These are phyloP conservation scores for Pica pica DNA, from an alignment of 2,113 vertebrate genomes.

Conservation along the genomic window DNA sequence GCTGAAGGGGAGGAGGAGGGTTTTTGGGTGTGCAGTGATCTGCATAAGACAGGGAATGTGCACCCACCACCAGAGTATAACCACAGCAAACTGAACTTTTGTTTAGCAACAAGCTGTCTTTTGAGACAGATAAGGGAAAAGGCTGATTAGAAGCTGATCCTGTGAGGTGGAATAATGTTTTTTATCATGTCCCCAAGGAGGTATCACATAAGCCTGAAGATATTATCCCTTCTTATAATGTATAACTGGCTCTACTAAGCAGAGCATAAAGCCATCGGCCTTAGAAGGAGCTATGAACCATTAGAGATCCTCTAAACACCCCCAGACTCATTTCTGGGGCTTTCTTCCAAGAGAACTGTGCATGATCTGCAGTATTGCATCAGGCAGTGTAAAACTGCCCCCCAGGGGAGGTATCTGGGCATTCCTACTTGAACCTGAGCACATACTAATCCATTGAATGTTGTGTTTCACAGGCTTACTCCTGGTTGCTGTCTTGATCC, in stretches of 20 bases:
- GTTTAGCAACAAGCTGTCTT: not conserved
- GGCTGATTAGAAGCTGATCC: not conserved
- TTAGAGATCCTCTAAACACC: not conserved
- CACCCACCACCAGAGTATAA: not conserved
- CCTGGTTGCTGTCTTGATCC: too few species aligned
- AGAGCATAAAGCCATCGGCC: not conserved
- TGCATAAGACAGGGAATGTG: not conserved
- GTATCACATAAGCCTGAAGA: not conserved
- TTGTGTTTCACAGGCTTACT: not conserved
- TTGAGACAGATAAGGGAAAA: not conserved
- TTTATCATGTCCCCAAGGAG: not conserved
- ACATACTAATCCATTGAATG: not conserved
- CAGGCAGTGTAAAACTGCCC: not conserved
- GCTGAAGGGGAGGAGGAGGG: rapidly evolving
- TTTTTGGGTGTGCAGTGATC: not conserved
- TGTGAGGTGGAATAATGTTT: not conserved
- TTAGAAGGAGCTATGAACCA: not conserved
- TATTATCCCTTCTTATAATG: not conserved
- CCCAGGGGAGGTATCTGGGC: not conserved
- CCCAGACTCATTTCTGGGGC: not conserved
- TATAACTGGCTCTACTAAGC: not conserved
- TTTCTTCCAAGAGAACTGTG: not conserved
- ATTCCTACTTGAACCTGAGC: not conserved
- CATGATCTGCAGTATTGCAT: not conserved
- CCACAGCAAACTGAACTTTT: not conserved